Percentiles rank a stretch among this genome's conserved stretches.
Conservation (phyloP, 1,140 invertebrate species). For the Sycophaga agraensis region DNA sequence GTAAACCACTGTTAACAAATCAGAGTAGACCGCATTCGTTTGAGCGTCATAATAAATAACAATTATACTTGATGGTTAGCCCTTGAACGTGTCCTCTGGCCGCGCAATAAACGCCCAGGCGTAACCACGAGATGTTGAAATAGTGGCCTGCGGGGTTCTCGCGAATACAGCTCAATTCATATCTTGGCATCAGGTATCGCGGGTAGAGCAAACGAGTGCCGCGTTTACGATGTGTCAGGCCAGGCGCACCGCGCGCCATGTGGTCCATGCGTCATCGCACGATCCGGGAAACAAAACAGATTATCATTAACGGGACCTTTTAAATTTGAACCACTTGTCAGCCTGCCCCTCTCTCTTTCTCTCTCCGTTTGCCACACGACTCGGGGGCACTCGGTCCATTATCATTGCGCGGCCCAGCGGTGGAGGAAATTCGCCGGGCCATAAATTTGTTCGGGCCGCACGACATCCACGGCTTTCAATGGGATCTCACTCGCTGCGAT, state of each 20-base stretch:
- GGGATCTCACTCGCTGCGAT: conserved; percentile 14
- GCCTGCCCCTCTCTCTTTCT: not conserved
- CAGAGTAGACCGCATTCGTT: too few relatives aligned
- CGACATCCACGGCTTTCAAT: not conserved
- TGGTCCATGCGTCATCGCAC: conserved; percentile 14
- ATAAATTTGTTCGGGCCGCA: conserved; percentile 16
- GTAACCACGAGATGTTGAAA: too few relatives aligned
- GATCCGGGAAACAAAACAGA: conserved; percentile 19
- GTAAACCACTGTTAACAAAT: too few relatives aligned
- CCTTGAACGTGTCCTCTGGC: too few relatives aligned
- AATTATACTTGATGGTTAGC: too few relatives aligned
- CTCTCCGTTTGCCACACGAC: too few relatives aligned
- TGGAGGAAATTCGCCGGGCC: conserved; percentile 8
- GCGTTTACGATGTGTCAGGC: conserved; percentile 9
- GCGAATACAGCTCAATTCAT: conserved; percentile 27
- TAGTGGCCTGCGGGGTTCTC: too few relatives aligned
- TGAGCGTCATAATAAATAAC: too few relatives aligned
- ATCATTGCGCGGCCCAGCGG: conserved; percentile 6
- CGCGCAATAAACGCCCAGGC: too few relatives aligned
- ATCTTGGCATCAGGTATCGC: conserved; percentile 5
- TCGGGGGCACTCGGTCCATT: too few relatives aligned
- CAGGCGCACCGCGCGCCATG: conserved; percentile 4
- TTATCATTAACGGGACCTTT: conserved; percentile 19
- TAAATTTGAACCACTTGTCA: conserved; percentile 17
- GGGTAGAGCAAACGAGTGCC: conserved; percentile 3